Conservation (phyloP, 2,888 invertebrate genomes). For the Dione vanillae region DNA sequence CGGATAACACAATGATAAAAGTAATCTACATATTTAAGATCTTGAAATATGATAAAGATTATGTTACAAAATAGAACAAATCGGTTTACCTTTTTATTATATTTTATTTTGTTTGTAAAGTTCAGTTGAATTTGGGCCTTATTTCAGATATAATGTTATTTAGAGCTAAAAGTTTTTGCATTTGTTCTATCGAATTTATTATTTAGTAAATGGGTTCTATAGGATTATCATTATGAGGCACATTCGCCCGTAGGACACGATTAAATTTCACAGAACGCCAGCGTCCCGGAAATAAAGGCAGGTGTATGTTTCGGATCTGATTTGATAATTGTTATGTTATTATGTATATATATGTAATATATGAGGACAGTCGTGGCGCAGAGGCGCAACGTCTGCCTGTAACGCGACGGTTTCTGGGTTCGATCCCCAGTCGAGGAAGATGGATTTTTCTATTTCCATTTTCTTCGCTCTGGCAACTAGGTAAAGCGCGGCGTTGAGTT, state of each 20-base stretch:
- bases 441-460: too few species aligned
- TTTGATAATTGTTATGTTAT: slow-evolving; percentile 5
- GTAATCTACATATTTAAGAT: not conserved
- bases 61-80: not conserved
- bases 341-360: too few species aligned
- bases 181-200: slow-evolving; percentile 20
- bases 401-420: too few species aligned
- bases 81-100: slow-evolving; percentile 8
- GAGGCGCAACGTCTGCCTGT: too few species aligned
- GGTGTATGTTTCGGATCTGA: not conserved
- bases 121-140: not conserved
- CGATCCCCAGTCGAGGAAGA: too few species aligned
- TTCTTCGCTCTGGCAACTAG: too few species aligned
- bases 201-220: slow-evolving; percentile 22
- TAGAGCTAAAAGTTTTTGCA: slow-evolving; percentile 24
- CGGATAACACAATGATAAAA: not conserved
- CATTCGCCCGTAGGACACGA: slow-evolving; percentile 22
- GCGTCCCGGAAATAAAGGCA: not conserved
- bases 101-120: slow-evolving; percentile 16
- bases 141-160: slow-evolving; percentile 19
- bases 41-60: slow-evolving; percentile 5
- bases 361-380: too few species aligned
- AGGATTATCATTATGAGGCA: slow-evolving; percentile 28
- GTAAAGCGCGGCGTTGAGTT: too few species aligned
- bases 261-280: slow-evolving; percentile 19